These are phyloP conservation scores for Calidris pygmaea DNA, from an alignment of 2,113 vertebrate genomes.

Conservation along the genomic window DNA sequence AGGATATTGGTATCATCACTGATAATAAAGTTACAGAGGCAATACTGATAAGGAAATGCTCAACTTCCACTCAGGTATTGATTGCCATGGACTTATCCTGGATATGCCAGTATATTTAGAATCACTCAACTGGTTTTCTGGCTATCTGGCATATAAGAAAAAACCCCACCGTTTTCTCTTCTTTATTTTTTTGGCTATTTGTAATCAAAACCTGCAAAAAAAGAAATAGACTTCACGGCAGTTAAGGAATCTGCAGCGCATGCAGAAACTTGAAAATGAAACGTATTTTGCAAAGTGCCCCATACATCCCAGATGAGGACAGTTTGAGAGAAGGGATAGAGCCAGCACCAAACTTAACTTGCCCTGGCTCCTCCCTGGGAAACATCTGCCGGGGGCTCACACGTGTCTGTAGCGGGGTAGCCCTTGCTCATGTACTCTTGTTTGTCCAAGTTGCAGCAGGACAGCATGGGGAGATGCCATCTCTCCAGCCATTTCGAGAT, in stretches of 20 bases:
- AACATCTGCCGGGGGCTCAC: background rate
- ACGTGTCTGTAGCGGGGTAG: accelerated
- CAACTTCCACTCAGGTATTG: background rate
- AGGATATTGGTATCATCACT: background rate
- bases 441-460: background rate
- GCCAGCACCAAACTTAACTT: background rate
- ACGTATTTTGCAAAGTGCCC: background rate
- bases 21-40: background rate
- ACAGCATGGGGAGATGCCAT: background rate
- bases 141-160: background rate
- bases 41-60: background rate
- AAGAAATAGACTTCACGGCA: background rate
- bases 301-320: background rate
- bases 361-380: background rate
- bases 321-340: background rate
- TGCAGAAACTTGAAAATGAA: background rate
- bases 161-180: accelerated
- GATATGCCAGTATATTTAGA: background rate
- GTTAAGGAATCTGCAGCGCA: background rate
- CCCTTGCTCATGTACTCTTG: accelerated
- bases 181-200: background rate
- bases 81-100: background rate
- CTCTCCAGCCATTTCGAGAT: background rate
- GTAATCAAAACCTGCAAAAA: background rate
- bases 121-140: background rate